Evolutionary conservation across 1,140 invertebrate genomes (phyloP), one percentile per base, ranked within the genome.

Genomic region (Pogonomyrmex californicus): DNA sequence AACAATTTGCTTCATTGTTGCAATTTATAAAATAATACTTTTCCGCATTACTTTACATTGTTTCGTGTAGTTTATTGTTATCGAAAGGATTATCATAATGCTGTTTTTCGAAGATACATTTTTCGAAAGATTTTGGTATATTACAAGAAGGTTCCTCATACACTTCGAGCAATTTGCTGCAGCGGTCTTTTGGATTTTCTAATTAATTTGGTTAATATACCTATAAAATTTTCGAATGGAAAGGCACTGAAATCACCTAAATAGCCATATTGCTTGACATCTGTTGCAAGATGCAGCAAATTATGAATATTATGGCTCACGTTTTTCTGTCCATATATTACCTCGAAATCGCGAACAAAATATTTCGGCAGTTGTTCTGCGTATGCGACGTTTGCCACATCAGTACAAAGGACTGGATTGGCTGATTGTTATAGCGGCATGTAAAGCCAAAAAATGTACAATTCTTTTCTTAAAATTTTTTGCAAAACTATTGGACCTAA

Each of bases 281-380:
- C 87, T 56, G 49, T 33, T 17, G 44, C 38, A 14, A 89, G 44
- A 60, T 89, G 87, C 49, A 82, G 30, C 0, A 86, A 30, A 60
- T 73, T 81, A 47, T 89, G 87, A 9, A 89, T 68, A 85, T 89
- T 86, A 36, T 68, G 66, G 2, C 77, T 81, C 0, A 86, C 60
- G 23, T 58, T 41, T 30, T 70, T 23, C 2, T 33, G 33, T 56
- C 87, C 85, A 47, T 85, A 86, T 56, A 85, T 58, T 38, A 65
- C 17, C 9, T 56, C 41, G 47, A 83, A 87, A 7, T 47, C n/a
- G 4, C 51, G 0, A 7, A 87, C 86, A 73, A 88, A 88, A 23
- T 86, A 6, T 12, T 44, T 23, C 5, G 56, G 36, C 2, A 86
- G 66, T 1, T 38, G 17, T 49, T 82, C 58, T 47, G 85, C 87